Evolutionary conservation across 2,797 vertebrate genomes (phyloP).

Genomic region (Enteromius radiatus): DNA sequence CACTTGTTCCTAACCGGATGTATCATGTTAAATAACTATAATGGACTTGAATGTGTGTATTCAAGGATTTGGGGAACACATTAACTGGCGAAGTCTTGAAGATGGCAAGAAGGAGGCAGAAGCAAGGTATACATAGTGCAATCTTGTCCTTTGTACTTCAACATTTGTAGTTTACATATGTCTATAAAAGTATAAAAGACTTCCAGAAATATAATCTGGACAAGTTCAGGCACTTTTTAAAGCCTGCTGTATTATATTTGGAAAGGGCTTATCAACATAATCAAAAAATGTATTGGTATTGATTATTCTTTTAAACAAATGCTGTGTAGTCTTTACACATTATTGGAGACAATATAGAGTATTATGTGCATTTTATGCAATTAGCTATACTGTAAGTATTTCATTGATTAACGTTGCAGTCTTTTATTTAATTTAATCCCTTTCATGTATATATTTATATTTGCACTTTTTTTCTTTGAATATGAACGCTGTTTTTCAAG

Average conservation of each 20-base stretch:
- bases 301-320: not conserved
- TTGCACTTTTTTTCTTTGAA: not conserved
- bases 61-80: slow-evolving; percentile 94
- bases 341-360: not conserved
- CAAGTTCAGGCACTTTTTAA: not conserved
- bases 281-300: not conserved
- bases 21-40: slow-evolving; percentile 30
- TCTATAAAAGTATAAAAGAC: not conserved
- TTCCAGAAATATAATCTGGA: not conserved
- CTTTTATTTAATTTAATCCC: not conserved
- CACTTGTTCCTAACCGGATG: not conserved
- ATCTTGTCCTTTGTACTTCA: not conserved
- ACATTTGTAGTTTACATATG: not conserved
- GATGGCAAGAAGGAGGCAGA: slow-evolving; percentile 95
- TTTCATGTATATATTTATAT: not conserved
- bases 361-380: not conserved
- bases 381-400: not conserved
- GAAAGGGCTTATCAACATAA: not conserved
- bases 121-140: slow-evolving; percentile 76
- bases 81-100: slow-evolving; percentile 95
- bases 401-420: not conserved
- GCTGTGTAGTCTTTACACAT: not conserved
- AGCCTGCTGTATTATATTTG: not conserved
- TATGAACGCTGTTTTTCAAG: not conserved
- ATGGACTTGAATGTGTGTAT: not conserved